Percentiles rank a stretch among this genome's conserved stretches.
Evolutionary conservation across 2,113 vertebrate species (phyloP).

Genomic region (Anser brachyrhynchus): DNA sequence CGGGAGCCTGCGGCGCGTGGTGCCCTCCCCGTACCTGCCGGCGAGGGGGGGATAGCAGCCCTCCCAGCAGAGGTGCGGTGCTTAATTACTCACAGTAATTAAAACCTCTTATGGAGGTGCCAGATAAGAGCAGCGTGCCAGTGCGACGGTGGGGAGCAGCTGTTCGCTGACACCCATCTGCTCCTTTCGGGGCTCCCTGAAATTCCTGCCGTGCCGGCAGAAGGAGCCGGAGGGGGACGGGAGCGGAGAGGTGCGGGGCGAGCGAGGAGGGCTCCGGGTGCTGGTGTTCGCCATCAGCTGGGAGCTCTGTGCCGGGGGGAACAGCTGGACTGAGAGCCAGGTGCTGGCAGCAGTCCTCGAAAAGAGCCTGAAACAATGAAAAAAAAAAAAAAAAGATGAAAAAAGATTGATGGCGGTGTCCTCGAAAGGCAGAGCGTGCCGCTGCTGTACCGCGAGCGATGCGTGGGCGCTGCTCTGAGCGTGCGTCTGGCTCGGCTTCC

Average conservation of each 20-base stretch:
- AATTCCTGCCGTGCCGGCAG: neutral
- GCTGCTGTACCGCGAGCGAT: rapidly evolving
- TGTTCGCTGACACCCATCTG: neutral
- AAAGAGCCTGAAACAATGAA: neutral
- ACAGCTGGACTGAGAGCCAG: neutral
- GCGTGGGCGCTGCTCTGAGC: neutral
- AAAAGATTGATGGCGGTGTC: rapidly evolving
- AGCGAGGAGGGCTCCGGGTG: rapidly evolving
- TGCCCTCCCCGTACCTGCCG: neutral
- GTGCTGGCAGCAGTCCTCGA: neutral
- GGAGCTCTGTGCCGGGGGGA: neutral
- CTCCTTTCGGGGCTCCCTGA: conserved; percentile 22
- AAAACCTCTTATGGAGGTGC: neutral
- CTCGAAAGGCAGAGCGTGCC: neutral
- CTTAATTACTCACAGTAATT: conserved; percentile 48
- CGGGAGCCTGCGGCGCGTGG: neutral
- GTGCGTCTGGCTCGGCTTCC: neutral
- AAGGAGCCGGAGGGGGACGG: rapidly evolving
- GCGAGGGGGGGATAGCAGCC: neutral
- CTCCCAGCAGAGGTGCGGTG: neutral
- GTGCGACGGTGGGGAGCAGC: neutral
- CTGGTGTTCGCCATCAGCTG: rapidly evolving
- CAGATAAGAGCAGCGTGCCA: neutral
- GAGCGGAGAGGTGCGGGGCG: neutral
- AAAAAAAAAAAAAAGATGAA: too few species aligned